phyloP scores from a whole-genome alignment of 2,113 vertebrate species.

The Vicugna pacos region DNA sequence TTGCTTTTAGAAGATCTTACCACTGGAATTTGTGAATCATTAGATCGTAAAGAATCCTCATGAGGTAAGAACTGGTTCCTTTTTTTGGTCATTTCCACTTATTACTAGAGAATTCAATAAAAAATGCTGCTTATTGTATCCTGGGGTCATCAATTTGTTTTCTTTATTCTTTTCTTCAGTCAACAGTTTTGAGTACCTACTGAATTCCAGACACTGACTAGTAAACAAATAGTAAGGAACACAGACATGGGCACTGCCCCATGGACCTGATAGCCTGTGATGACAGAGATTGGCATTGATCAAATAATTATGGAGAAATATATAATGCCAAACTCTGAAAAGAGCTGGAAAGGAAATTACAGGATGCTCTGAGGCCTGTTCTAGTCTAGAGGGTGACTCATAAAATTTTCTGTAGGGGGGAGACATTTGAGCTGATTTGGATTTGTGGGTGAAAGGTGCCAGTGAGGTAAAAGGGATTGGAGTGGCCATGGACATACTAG shows the following conservation, averaged over 20 bases:
- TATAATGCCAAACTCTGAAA: constrained; percentile 27
- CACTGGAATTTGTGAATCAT: constrained; percentile 37
- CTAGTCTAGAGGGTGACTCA: background rate
- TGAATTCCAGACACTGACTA: constrained; percentile 12
- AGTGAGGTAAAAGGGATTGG: background rate
- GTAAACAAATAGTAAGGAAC: constrained; percentile 26
- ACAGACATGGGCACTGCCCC: background rate
- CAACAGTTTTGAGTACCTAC: constrained; percentile 13
- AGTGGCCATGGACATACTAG: background rate
- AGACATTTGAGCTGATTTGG: constrained; percentile 36
- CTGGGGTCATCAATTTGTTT: background rate
- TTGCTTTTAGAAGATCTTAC: constrained; percentile 49
- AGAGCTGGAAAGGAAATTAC: constrained; percentile 19
- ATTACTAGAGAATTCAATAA: constrained; percentile 45
- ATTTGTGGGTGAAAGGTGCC: background rate
- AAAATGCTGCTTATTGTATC: background rate
- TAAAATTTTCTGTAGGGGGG: constrained; percentile 39
- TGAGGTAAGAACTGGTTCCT: background rate
- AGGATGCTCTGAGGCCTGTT: background rate
- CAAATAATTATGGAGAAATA: background rate
- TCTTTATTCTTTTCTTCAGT: background rate
- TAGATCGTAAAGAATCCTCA: constrained; percentile 11
- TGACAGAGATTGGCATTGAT: background rate
- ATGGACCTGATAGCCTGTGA: background rate
- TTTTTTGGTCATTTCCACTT: background rate